These are phyloP conservation scores for Drosophila mayaguana DNA, from an alignment of 2,888 invertebrate genomes.

Conservation along the genomic window DNA sequence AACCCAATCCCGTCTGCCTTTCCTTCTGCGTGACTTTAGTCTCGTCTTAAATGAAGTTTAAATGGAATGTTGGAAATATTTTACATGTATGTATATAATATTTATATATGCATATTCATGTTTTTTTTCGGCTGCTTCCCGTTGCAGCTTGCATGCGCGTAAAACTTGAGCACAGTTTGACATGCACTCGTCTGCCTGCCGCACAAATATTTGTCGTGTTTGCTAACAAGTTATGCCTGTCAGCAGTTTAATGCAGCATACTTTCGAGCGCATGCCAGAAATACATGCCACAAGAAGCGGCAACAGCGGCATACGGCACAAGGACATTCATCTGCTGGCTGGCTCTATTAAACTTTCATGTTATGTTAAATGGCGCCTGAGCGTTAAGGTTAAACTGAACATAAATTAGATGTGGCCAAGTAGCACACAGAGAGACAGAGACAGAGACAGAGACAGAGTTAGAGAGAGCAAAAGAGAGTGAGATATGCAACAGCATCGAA, in stretches of 20 bases:
- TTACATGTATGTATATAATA: not conserved
- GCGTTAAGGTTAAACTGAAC: slow-evolving; percentile 77
- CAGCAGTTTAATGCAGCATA: slow-evolving; percentile 62
- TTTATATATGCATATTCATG: not conserved
- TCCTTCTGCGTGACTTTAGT: not conserved
- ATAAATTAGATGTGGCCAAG: slow-evolving; percentile 65
- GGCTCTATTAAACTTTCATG: slow-evolving; percentile 75
- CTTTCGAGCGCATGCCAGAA: slow-evolving; percentile 51
- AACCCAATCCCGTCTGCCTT: not conserved
- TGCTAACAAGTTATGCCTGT: slow-evolving; percentile 73
- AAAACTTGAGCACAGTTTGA: slow-evolving; percentile 66
- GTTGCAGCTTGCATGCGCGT: slow-evolving; percentile 56
- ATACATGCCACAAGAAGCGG: slow-evolving; percentile 29
- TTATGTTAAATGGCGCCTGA: slow-evolving; percentile 74
- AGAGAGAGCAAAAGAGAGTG: not conserved
- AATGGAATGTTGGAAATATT: not conserved
- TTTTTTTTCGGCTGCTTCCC: slow-evolving; percentile 8
- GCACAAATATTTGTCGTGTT: slow-evolving; percentile 69
- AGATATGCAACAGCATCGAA: slow-evolving; percentile 37
- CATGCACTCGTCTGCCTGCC: slow-evolving; percentile 65
- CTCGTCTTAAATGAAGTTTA: not conserved
- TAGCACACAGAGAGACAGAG: slow-evolving; percentile 1
- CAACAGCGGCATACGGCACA: slow-evolving; percentile 19
- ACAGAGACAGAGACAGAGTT: not conserved
- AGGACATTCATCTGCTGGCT: slow-evolving; percentile 37